Evolutionary conservation across 2,888 invertebrate genomes (phyloP).

Genomic region (Ganaspis brasiliensis): DNA sequence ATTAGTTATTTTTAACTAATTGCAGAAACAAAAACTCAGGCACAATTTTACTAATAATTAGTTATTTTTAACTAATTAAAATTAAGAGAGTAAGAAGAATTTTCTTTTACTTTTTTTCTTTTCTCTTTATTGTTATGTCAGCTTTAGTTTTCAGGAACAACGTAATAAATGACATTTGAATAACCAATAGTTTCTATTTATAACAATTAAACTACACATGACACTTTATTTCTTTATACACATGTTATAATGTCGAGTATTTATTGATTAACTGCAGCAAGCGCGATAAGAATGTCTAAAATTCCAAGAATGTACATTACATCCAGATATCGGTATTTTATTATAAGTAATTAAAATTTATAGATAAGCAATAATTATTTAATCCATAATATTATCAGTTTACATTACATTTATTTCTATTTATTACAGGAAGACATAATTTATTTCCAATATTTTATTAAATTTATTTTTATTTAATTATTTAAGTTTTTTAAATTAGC

Average conservation of each 20-base stretch:
- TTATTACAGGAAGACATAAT: no score
- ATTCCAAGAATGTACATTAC: conserved; percentile 16
- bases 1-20: no score
- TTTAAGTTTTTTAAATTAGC: not conserved
- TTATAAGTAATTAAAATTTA: conserved; percentile 1
- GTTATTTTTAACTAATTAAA: no score
- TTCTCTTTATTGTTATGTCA: no score
- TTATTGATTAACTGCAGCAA: not conserved
- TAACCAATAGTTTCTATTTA: not conserved
- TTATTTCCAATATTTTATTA: no score
- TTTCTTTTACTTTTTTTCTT: not conserved
- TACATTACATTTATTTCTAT: no score
- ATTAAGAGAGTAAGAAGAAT: no score
- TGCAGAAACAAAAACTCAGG: no score
- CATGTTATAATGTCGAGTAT: not conserved
- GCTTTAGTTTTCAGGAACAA: not conserved
- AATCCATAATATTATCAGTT: no score
- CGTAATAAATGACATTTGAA: conserved; percentile 2
- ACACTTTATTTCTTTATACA: not conserved
- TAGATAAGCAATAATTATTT: no score
- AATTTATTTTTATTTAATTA: not conserved
- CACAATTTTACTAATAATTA: no score
- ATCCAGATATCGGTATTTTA: conserved; percentile 8
- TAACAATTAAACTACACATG: not conserved
- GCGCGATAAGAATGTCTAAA: conserved; percentile 11